phyloP scores from a whole-genome alignment of 2,888 invertebrate species.

The Chouioia cunea region DNA sequence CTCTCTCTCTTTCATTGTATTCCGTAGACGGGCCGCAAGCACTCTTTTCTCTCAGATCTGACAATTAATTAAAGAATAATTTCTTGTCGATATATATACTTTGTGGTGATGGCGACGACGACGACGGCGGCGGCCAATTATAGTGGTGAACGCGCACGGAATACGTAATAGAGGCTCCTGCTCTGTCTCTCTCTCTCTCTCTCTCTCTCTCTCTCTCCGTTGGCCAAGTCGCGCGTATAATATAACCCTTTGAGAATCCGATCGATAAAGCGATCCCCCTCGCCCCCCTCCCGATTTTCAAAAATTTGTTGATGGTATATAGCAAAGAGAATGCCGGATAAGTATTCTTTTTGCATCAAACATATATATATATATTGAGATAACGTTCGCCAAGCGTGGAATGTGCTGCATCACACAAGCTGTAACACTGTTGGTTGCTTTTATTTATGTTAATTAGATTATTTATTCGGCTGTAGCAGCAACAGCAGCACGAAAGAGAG shows the following conservation, averaged over 20 bases:
- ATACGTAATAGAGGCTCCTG: slow-evolving; percentile 62
- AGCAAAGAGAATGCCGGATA: no score
- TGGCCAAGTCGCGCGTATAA: neutral
- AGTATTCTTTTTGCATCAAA: no score
- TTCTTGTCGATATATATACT: slow-evolving; percentile 66
- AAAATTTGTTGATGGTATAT: no score
- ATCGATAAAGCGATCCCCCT: no score
- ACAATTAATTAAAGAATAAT: slow-evolving; percentile 70
- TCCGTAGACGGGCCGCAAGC: slow-evolving; percentile 15
- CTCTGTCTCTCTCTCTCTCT: slow-evolving; percentile 27
- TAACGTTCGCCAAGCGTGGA: no score
- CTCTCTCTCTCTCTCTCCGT: slow-evolving; percentile 3
- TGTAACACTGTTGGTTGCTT: slow-evolving; percentile 16
- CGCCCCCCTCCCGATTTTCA: no score
- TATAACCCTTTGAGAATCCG: neutral
- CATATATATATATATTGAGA: no score
- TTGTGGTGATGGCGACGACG: neutral
- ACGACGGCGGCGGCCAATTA: slow-evolving; percentile 67
- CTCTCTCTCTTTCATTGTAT: slow-evolving; percentile 37
- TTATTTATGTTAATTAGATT: slow-evolving; percentile 50
- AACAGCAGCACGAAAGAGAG: slow-evolving; percentile 10
- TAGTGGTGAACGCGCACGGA: slow-evolving; percentile 64
- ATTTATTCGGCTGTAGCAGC: slow-evolving; percentile 45
- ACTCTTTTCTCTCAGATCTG: slow-evolving; percentile 48
- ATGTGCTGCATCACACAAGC: no score